A percentile compares a stretch with the other conserved stretches of the same genome.
These are phyloP conservation scores for Portevinia maculata DNA, from an alignment of 2,888 invertebrate genomes.

Conservation along the genomic window DNA sequence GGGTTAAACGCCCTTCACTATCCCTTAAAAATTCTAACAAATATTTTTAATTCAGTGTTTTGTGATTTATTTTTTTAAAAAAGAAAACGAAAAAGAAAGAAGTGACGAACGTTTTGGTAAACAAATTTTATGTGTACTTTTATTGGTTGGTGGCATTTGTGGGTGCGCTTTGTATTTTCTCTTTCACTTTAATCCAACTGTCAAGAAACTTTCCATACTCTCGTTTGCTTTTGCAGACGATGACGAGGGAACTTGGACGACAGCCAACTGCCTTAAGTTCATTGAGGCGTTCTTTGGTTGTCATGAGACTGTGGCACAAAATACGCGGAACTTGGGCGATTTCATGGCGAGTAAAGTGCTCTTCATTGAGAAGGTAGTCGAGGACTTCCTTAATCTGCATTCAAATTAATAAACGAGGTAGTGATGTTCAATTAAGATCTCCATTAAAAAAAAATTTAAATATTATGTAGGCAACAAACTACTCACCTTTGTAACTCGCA, in stretches of 20 bases:
- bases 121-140: conserved; percentile 2
- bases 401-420: neutral
- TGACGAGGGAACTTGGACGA: conserved; percentile 83
- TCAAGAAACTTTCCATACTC: conserved; percentile 84
- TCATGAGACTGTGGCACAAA: conserved; percentile 84
- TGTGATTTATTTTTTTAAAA: conserved; percentile 63
- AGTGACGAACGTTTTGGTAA: conserved; percentile 24
- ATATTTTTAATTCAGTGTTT: conserved; percentile 58
- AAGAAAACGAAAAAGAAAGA: conserved; percentile 58
- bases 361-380: conserved; percentile 84
- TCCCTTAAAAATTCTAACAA: conserved; percentile 33
- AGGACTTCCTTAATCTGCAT: conserved; percentile 85
- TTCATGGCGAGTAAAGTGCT: conserved; percentile 84
- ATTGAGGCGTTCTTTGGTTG: conserved; percentile 84
- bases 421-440: neutral
- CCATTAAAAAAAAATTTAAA: neutral
- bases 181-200: conserved; percentile 76
- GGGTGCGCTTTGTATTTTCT: conserved; percentile 12
- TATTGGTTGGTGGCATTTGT: neutral
- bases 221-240: conserved; percentile 84
- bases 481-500: conserved; percentile 85
- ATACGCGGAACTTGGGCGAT: conserved; percentile 85
- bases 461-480: no score
- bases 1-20: neutral
- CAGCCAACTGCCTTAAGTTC: conserved; percentile 83